These are phyloP conservation scores for Ormyrus pomaceus DNA, from an alignment of 2,888 invertebrate species.

Conservation along the genomic window DNA sequence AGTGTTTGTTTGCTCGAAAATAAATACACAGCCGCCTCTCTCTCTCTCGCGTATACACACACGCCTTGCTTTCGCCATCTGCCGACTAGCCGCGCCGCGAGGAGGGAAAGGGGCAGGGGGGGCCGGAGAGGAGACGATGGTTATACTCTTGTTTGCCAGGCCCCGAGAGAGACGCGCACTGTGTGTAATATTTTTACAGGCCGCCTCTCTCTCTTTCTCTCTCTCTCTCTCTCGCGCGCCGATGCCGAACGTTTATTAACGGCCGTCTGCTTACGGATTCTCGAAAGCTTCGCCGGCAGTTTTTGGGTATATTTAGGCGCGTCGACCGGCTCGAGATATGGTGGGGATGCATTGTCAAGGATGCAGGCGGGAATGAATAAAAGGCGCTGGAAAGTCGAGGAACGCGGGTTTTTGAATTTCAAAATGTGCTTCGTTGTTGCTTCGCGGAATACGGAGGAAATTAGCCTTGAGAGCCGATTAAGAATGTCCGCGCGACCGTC, in stretches of 20 bases:
- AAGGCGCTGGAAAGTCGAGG: not conserved
- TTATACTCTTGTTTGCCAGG: conserved; percentile 47
- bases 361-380: not conserved
- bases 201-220: conserved; percentile 12
- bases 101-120: conserved; percentile 1
- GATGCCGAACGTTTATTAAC: conserved; percentile 53
- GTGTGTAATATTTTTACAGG: conserved; percentile 54
- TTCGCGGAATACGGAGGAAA: too few relatives aligned
- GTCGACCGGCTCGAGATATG: not conserved
- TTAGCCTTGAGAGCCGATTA: too few relatives aligned
- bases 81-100: conserved; percentile 29
- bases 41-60: conserved; percentile 1
- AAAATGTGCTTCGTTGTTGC: too few relatives aligned
- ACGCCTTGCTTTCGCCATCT: conserved; percentile 60
- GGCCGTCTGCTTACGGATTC: conserved; percentile 22
- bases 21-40: conserved; percentile 61
- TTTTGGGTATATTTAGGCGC: not conserved
- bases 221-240: not conserved
- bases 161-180: not conserved
- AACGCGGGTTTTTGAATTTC: not conserved
- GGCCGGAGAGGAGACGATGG: conserved; percentile 12
- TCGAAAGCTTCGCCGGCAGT: not conserved
- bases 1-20: conserved; percentile 72
- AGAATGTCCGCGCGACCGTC: too few relatives aligned
- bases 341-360: conserved; percentile 16